Percentiles rank a stretch among this genome's conserved stretches.
Evolutionary conservation across 2,888 invertebrate species (phyloP).

Genomic region (Macaria notata): DNA sequence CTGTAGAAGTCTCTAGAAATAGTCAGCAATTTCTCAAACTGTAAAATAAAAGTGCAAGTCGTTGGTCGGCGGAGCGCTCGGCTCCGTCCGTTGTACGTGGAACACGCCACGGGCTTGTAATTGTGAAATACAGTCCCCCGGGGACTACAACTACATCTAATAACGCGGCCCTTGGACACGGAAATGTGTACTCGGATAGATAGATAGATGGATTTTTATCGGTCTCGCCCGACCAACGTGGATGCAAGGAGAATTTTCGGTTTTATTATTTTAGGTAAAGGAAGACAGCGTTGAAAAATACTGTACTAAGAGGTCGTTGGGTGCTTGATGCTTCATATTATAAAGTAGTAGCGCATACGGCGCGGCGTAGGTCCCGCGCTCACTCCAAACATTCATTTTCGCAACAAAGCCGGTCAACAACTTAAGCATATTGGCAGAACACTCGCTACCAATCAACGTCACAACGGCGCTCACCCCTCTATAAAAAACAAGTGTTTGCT

Average conservation of each 20-base stretch:
- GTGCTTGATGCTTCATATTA: no score
- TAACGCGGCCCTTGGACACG: slow-evolving; percentile 45
- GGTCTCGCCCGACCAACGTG: no score
- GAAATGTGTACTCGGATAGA: slow-evolving; percentile 14
- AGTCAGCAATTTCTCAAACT: background rate
- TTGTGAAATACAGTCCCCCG: slow-evolving; percentile 72
- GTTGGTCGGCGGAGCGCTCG: slow-evolving; percentile 22
- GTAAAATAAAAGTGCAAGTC: background rate
- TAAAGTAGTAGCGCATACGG: no score
- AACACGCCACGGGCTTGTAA: slow-evolving; percentile 59
- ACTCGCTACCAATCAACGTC: slow-evolving; percentile 76
- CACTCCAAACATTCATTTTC: slow-evolving; percentile 71
- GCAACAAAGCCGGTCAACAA: slow-evolving; percentile 71
- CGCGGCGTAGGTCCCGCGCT: slow-evolving; percentile 24
- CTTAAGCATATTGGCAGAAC: slow-evolving; percentile 76
- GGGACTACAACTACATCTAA: slow-evolving; percentile 45
- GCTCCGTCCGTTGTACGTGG: slow-evolving; percentile 46
- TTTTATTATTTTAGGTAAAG: no score
- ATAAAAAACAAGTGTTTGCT: slow-evolving; percentile 76
- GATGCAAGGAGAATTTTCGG: no score
- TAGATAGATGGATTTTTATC: background rate
- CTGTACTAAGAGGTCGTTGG: no score
- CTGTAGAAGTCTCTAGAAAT: no score
- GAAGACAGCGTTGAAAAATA: no score
- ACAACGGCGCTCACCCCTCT: slow-evolving; percentile 56